phyloP scores from a whole-genome alignment of 1,140 invertebrate species.

The Saccostrea glomerata region DNA sequence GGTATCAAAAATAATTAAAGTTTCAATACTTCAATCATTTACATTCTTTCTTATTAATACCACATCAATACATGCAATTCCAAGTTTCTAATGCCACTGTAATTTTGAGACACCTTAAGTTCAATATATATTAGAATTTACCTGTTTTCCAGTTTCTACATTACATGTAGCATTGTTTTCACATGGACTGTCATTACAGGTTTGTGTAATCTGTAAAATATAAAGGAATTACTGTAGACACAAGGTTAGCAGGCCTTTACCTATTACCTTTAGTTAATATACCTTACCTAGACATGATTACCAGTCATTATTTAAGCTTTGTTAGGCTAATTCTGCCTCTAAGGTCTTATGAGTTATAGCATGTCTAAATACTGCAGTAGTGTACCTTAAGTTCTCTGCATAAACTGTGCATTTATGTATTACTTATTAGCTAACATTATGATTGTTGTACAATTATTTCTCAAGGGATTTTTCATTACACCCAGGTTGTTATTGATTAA shows the following conservation, averaged over 20 bases:
- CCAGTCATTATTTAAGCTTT: background rate
- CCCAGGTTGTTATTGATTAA: no score
- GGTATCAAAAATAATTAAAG: background rate
- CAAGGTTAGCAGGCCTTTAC: background rate
- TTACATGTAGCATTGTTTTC: constrained; percentile 67
- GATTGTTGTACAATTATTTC: no score
- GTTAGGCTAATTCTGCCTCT: background rate
- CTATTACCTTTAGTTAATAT: background rate
- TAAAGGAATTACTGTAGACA: background rate
- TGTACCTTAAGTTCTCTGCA: no score
- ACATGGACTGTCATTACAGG: constrained; percentile 79
- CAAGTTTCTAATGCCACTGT: background rate
- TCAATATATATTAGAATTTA: background rate
- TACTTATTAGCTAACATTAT: no score
- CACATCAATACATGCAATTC: background rate
- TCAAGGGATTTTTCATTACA: no score
- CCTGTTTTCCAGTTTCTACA: background rate
- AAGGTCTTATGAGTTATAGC: background rate
- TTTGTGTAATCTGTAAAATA: constrained; percentile 43
- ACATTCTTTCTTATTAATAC: no score
- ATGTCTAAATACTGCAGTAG: no score
- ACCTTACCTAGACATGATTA: background rate
- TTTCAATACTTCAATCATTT: background rate
- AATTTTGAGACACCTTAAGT: background rate
- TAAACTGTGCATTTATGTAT: no score